Base-by-base conservation (phyloP, 1,140 invertebrate genomes). In the Aphis craccivora region DNA sequence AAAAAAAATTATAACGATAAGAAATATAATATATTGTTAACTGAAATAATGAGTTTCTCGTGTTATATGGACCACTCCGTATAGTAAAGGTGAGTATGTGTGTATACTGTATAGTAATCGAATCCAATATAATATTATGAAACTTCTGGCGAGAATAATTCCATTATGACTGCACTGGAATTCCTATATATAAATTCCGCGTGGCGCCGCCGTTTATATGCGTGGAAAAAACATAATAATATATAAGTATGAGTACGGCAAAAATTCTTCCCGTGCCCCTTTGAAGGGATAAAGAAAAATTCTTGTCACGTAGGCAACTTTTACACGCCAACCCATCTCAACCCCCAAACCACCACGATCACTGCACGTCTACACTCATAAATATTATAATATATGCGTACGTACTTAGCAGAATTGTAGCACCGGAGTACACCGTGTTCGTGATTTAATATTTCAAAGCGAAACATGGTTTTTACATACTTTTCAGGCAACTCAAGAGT, bases 221-320 rank as follows among this genome's bases (percentile, higher is more conserved):
- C 1, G 25, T 6, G 43, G 9, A 86, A 86, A 40, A 86, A 86
- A 86, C 1, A 86, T 45, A 86, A 86, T 14, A 45, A 86, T 43
- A 30, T 76, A 76, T n/a, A 35, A n/a, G 60, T 76, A 76, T n/a
- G 60, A 6, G 60, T 76, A 20, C 14, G 14, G 14, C 14, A 23
- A 76, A 76, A n/a, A 76, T 76, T 76, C 60, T 35, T 7, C 60
- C 30, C 43, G 30, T 11, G 84, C 23, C 9, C 14, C 18, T 25
- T 30, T 25, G 8, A 6, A n/a, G n/a, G 60, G n/a, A 76, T 76
- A 30, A n/a, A n/a, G n/a, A 67, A 84, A 84, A 40, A 84, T 84
- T 84, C 83, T 25, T 37, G 83, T 84, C 83, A 84, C 83, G 83
- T 84, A 84, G 37, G 25, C 37, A 40, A 84, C 83, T 84, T 84